A percentile compares a stretch with the other conserved stretches of the same genome.
Conservation (phyloP, 2,797 vertebrate species). For the Schizopygopsis pylzovi region DNA sequence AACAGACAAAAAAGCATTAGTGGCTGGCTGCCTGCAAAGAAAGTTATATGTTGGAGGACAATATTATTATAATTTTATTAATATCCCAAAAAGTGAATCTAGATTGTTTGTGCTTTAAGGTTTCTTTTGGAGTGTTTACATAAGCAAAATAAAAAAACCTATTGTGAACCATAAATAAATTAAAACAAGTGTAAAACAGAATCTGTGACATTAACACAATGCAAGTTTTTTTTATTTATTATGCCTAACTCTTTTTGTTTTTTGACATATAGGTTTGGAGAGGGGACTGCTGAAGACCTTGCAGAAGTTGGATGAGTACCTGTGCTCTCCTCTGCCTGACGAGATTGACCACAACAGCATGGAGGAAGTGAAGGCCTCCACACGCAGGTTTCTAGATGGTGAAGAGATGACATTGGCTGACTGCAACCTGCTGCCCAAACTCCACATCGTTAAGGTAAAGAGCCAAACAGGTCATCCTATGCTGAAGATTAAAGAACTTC, state of each 20-base stretch:
- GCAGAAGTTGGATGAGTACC: constrained; percentile 96
- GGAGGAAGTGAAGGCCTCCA: constrained; percentile 87
- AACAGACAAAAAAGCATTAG: neutral
- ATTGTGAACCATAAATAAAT: neutral
- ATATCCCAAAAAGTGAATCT: neutral
- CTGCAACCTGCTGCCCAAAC: constrained; percentile 96
- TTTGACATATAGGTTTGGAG: constrained; percentile 80
- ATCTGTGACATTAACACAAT: neutral
- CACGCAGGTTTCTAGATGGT: constrained; percentile 92
- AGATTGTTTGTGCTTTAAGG: neutral
- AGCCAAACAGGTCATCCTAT: neutral
- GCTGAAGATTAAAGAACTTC: neutral
- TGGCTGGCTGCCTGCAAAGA: neutral
- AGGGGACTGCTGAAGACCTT: constrained; percentile 92
- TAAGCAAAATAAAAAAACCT: neutral
- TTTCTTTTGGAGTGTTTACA: neutral
- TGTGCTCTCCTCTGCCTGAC: constrained; percentile 90
- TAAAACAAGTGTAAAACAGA: neutral
- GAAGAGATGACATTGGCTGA: constrained; percentile 97
- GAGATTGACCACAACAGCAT: constrained; percentile 98
- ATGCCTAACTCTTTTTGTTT: neutral
- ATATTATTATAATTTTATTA: neutral
- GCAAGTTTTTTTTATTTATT: neutral
- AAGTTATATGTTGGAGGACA: neutral
- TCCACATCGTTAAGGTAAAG: constrained; percentile 95